phyloP scores from a whole-genome alignment of 1,140 invertebrate species.

The Arion vulgaris region DNA sequence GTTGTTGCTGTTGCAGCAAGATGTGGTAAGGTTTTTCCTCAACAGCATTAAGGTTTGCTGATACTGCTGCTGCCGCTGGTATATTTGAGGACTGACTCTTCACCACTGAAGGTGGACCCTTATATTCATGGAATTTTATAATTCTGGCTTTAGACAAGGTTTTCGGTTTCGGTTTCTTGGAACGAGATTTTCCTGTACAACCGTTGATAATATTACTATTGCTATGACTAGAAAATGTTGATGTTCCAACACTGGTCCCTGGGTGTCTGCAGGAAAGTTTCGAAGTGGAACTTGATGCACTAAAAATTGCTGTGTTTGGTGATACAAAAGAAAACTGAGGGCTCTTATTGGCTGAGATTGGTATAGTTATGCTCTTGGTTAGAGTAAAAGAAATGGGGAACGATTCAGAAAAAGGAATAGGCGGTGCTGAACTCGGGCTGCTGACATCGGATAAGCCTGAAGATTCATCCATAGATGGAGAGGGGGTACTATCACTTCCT shows the following conservation, averaged over 20 bases:
- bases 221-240: conserved; percentile 23
- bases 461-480: conserved; percentile 67
- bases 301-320: neutral
- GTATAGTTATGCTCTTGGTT: conserved; percentile 32
- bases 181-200: conserved; percentile 63
- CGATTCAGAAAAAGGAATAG: neutral
- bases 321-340: neutral
- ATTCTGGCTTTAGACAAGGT: conserved; percentile 83
- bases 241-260: conserved; percentile 14
- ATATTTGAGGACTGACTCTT: conserved; percentile 75
- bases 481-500: conserved; percentile 77
- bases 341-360: neutral
- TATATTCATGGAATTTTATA: conserved; percentile 99
- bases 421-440: conserved; percentile 52
- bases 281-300: neutral
- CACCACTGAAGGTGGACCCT: conserved; percentile 92
- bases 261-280: conserved; percentile 14
- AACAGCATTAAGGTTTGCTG: conserved; percentile 30
- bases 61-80: conserved; percentile 40
- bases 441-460: conserved; percentile 67
- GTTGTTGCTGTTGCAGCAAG: conserved; percentile 92
- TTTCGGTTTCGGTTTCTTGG: conserved; percentile 90
- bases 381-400: conserved; percentile 33
- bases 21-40: conserved; percentile 91
- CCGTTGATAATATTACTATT: conserved; percentile 40